phyloP scores from a whole-genome alignment of 2,888 invertebrate species.

The Euzophera pinguis region DNA sequence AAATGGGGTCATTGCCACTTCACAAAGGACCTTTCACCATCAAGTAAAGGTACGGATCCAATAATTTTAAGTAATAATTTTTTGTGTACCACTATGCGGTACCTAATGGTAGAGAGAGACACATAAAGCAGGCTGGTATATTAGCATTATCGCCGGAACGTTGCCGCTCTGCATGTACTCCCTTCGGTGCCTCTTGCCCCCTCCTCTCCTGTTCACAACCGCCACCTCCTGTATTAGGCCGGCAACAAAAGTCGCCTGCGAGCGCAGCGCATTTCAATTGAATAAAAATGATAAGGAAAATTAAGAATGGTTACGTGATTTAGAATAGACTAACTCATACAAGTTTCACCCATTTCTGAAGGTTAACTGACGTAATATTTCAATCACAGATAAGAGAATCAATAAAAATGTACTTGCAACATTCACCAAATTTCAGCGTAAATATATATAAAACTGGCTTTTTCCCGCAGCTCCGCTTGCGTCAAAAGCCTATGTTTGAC shows the following conservation, averaged over 20 bases:
- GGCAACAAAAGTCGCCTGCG: constrained; percentile 45
- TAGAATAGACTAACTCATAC: constrained; percentile 31
- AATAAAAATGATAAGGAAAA: constrained; percentile 55
- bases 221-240: constrained; percentile 51
- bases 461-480: no score
- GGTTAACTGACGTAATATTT: constrained; percentile 40
- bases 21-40: constrained; percentile 11
- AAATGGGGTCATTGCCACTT: neutral
- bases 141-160: constrained; percentile 58
- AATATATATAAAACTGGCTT: neutral
- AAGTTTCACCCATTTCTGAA: constrained; percentile 40
- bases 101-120: constrained; percentile 36
- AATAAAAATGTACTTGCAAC: constrained; percentile 19
- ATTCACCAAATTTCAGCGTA: constrained; percentile 18
- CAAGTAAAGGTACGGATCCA: constrained; percentile 5
- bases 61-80: constrained; percentile 2
- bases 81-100: constrained; percentile 17
- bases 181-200: constrained; percentile 64
- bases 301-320: constrained; percentile 50
- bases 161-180: constrained; percentile 60
- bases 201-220: constrained; percentile 52
- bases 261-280: constrained; percentile 48
- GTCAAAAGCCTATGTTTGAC: no score
- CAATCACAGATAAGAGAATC: constrained; percentile 35
- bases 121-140: constrained; percentile 42